Evolutionary conservation across 2,888 invertebrate species (phyloP), one percentile per base, ranked within the genome.

Genomic region (Automeris io): DNA sequence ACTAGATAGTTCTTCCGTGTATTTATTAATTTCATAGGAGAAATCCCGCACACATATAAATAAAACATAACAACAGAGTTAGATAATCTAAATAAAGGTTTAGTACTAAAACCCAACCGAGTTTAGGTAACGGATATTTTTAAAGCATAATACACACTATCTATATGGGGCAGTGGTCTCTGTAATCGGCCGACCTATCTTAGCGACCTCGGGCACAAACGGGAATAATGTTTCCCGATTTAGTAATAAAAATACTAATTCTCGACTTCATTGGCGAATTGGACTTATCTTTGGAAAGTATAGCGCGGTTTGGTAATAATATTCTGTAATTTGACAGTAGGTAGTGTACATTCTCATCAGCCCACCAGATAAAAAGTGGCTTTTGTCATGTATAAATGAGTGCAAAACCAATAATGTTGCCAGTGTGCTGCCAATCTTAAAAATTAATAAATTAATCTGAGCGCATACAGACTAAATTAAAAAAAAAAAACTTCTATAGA

Each of bases 201-300:
- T 9, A 3, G 23, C 11, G 37, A 37, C 37, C 37, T 31, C 22
- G 37, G 11, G 21, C 22, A 22, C 31, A 23, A 31, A 31, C 31
- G 31, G 31, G 16, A 16, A 31, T 37, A 37, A 37, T 11, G 37
- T 21, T 19, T 37, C 37, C 37, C 37, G 37, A 29, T 37, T 22
- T 37, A 22, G 31, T 18, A 23, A 31, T 31, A 23, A 23, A 37
- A 23, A 18, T 26, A 26, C 22, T 37, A 31, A 37, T 37, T 31
- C 23, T n/a, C 33, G 23, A 32, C 39, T 33, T 33, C 11, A 21
- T 25, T 29, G 21, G 13, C 16, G 21, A 21, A 22, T 2, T 26
- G 11, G 1, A 1, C 24, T 11, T 7, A 24, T 24, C 4, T 24
- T 24, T 2, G n/a, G 7, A 23, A 2, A n/a, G 2, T 23, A 7